Base-by-base conservation (phyloP, 2,888 invertebrate species). In the Melanostoma scalare region DNA sequence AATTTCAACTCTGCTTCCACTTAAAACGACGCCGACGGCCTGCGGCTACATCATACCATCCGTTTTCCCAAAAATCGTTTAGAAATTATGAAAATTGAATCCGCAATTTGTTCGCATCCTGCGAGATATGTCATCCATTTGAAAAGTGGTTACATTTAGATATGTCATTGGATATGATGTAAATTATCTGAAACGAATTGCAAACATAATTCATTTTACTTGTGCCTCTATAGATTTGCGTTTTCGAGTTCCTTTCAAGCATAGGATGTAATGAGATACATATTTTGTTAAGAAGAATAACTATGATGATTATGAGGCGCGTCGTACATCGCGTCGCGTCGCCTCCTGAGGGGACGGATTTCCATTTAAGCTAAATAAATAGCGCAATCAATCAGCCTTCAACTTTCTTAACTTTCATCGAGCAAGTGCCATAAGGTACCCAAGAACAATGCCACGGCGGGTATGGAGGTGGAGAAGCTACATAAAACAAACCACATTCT, bases 341-440 rank as follows among this genome's bases (percentile, higher is more conserved):
- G 44, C 38, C 20, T 53, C 8, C 40, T 31, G 65, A 55, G 42
- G 50, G 61, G 73, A 68, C 52, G 48, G 74, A 67, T 84, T 74
- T 75, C 60, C 78, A 61, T 71, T 79, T 61, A n/a, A 75, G 55
- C 46, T 30, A 71, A 76, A 75, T 69, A 58, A 84, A 79, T 65
- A 65, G 53, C 40, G 60, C 52, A 74, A 78, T 79, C 71, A 78
- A 84, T 79, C 78, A 84, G 74, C 79, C 74, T 74, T 79, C 79
- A 84, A 84, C 58, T 84, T 74, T 48, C 30, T 58, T 74, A 84
- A 84, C 58, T 84, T 74, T 48, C 30, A 52, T 65, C 52, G 61
- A 68, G 60, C 36, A 69, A 79, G 68, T 78, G 78, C 53, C 82
- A 78, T 56, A 69, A 73, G 67, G 50, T 72, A 72, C 50, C 48